phyloP scores from a whole-genome alignment of 2,113 vertebrate genomes.

The Elaphurus davidianus region DNA sequence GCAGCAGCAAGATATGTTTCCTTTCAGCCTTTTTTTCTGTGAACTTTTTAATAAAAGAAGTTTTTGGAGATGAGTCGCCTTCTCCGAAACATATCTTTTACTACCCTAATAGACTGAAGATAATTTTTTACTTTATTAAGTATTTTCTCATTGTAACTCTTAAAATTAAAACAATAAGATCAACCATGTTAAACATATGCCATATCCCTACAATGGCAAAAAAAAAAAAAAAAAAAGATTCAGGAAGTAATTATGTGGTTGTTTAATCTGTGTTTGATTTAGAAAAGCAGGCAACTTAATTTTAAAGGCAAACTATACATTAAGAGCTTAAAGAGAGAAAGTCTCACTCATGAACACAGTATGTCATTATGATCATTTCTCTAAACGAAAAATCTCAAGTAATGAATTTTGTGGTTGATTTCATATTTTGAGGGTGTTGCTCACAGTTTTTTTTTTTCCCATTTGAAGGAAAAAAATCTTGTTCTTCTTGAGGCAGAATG shows the following conservation, averaged over 20 bases:
- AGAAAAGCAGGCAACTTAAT: constrained; percentile 37
- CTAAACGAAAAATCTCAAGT: constrained; percentile 41
- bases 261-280: constrained; percentile 52
- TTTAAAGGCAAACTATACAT: constrained; percentile 61
- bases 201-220: neutral
- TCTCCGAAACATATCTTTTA: neutral
- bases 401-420: constrained; percentile 27
- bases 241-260: constrained; percentile 34
- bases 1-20: too few species aligned
- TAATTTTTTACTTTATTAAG: neutral
- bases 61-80: too few species aligned
- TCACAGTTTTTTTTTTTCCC: constrained; percentile 14
- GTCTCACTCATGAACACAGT: constrained; percentile 41
- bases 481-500: neutral
- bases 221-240: neutral
- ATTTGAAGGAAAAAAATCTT: constrained; percentile 6
- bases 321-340: constrained; percentile 33
- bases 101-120: neutral
- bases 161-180: constrained; percentile 48
- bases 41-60: too few species aligned
- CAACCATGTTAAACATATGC: neutral
- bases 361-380: neutral
- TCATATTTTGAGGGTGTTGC: constrained; percentile 16
- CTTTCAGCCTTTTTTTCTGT: too few species aligned
- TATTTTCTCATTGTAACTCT: constrained; percentile 12